A percentile compares a stretch with the other conserved stretches of the same genome.
phyloP scores from a whole-genome alignment of 2,888 invertebrate genomes.

The Notodonta dromedarius region DNA sequence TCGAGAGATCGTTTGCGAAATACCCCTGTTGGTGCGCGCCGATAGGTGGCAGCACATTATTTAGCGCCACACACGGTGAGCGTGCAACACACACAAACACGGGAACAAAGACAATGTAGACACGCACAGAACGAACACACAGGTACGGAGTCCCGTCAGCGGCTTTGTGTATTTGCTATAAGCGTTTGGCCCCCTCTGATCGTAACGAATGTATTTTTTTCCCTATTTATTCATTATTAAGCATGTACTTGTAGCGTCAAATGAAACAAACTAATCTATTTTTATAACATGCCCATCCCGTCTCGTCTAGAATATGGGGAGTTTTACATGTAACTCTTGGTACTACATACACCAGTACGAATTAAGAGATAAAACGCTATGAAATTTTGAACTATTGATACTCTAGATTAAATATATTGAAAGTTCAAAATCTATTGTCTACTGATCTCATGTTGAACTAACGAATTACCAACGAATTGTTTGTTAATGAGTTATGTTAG shows the following conservation, averaged over 20 bases:
- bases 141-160: slow-evolving; percentile 71
- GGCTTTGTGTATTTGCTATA: slow-evolving; percentile 82
- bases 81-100: slow-evolving; percentile 85
- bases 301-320: slow-evolving; percentile 67
- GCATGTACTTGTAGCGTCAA: slow-evolving; percentile 36
- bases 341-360: slow-evolving; percentile 65
- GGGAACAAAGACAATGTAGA: slow-evolving; percentile 84
- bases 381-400: slow-evolving; percentile 50
- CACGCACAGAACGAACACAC: slow-evolving; percentile 83
- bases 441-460: slow-evolving; percentile 57
- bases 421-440: slow-evolving; percentile 58
- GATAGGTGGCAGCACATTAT: slow-evolving; percentile 79
- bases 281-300: slow-evolving; percentile 75
- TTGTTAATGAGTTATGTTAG: slow-evolving; percentile 46
- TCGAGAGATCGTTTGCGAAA: slow-evolving; percentile 98
- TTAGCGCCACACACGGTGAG: slow-evolving; percentile 84
- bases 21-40: slow-evolving; percentile 89
- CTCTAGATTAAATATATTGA: slow-evolving; percentile 49
- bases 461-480: slow-evolving; percentile 52
- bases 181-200: slow-evolving; percentile 54
- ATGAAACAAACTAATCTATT: slow-evolving; percentile 67
- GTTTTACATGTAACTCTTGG: slow-evolving; percentile 51
- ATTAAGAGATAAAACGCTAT: slow-evolving; percentile 56
- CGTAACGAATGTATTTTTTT: slow-evolving; percentile 37
- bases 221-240: slow-evolving; percentile 33